phyloP scores from a whole-genome alignment of 2,888 invertebrate genomes.

The Leptothorax acervorum region DNA sequence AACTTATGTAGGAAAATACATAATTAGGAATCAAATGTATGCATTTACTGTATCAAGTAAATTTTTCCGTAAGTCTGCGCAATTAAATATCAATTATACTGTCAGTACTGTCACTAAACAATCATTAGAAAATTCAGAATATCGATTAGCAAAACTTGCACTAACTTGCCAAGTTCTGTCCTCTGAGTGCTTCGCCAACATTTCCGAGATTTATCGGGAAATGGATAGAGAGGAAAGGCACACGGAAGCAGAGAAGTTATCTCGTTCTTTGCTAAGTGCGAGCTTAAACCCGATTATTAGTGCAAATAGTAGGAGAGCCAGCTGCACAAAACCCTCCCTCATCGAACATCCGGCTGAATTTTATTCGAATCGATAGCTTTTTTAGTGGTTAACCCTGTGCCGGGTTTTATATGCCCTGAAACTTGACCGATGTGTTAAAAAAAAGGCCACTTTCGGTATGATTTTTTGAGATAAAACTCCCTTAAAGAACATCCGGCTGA shows the following conservation, averaged over 20 bases:
- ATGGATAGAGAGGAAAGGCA: neutral
- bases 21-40: neutral
- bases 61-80: too few species aligned
- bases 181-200: neutral
- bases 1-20: neutral
- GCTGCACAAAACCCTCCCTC: too few species aligned
- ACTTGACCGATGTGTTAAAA: too few species aligned
- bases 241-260: conserved; percentile 7
- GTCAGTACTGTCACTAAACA: neutral
- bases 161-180: neutral
- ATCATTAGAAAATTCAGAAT: neutral
- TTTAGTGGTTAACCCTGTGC: too few species aligned
- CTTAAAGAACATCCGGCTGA: too few species aligned
- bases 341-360: too few species aligned
- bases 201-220: neutral
- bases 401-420: too few species aligned
- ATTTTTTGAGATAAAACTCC: too few species aligned
- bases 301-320: too few species aligned
- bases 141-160: neutral
- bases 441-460: too few species aligned
- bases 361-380: too few species aligned
- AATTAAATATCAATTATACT: neutral
- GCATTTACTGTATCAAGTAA: neutral
- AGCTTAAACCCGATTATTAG: conserved; percentile 8
- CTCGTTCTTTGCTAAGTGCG: neutral